Conservation (phyloP, 2,113 vertebrate genomes). For the Chiloscyllium plagiosum region DNA sequence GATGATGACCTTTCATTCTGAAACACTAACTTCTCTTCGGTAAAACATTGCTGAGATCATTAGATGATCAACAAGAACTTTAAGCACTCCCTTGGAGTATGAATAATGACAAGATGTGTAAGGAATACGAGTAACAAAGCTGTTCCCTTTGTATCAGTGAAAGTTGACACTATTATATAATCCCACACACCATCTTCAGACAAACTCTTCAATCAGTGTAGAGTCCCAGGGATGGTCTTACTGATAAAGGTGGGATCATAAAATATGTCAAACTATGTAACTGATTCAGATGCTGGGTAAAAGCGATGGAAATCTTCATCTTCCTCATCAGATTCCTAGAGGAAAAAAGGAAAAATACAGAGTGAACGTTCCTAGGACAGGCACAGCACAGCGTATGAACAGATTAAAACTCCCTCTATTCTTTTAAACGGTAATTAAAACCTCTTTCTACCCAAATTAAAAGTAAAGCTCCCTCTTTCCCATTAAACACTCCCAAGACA, state of each 20-base stretch:
- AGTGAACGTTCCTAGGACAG: not conserved
- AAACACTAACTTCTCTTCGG: too few relatives aligned
- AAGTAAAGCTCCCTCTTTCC: not conserved
- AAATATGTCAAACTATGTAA: not conserved
- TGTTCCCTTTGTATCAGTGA: too few relatives aligned
- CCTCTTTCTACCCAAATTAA: not conserved
- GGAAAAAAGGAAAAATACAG: not conserved
- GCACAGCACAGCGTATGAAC: not conserved
- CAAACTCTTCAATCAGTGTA: not conserved
- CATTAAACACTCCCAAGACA: not conserved
- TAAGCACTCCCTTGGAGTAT: too few relatives aligned
- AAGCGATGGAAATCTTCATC: not conserved
- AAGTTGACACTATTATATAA: not conserved
- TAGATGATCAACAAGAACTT: too few relatives aligned
- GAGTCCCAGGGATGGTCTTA: not conserved
- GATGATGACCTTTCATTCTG: too few relatives aligned
- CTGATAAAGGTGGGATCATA: too few relatives aligned
- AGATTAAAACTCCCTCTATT: not conserved
- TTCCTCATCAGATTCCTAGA: not conserved
- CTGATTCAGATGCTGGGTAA: not conserved
- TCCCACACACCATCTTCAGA: not conserved
- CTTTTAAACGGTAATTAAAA: not conserved
- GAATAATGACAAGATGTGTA: too few relatives aligned
- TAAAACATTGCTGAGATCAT: too few relatives aligned
- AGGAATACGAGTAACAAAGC: too few relatives aligned